Base-by-base conservation (phyloP, 2,113 vertebrate species). In the Oxyruncus cristatus region DNA sequence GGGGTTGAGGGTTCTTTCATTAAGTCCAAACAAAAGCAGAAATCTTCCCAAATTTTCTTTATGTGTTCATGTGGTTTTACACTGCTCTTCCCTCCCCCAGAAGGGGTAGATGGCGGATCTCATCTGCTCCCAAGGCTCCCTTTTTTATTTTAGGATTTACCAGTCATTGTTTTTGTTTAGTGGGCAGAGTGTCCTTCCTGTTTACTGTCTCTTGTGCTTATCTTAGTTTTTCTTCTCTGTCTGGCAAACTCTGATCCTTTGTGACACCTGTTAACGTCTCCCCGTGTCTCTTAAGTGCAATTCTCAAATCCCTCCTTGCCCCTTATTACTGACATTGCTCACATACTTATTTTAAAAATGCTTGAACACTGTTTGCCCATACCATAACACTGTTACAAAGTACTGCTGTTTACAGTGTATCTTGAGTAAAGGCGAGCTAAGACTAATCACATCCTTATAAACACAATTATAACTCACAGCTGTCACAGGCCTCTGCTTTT, bases 41-140 rank as follows among this genome's bases (percentile, higher is more conserved):
- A 3, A 55, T 14, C 8, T 76, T 79, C 42, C 27, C 30, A 39
- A 26, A 70, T 32, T 28, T 41, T 35, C 49, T 65, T 65, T 61
- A 6, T 8, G 47, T 5, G 2, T 50, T 50, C 14, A 14, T 46
- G 11, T 65, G 24, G 15, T 41, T 87, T 76, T 59, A 4, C 53
- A 24, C 4, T 42, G 17, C 12, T 53, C 2, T 67, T 63, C 1
- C 4, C 5, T 1, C 8, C 55, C 35, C 14, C 39, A n/a, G 4
- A 14, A 9, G 5, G 6, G 4, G 14, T 15, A 61, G 15, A 47
- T 24, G 12, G 2, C 16, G 5, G 2, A 50, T 63, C 7, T 65
- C 7, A 66, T 24, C 56, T 49, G 9, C 6, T 58, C 8, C 35
- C 12, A 83, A 22, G 18, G 7, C 3, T 84, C 26, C 4, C 8